Evolutionary conservation across 2,797 vertebrate species (phyloP).

Genomic region (Trichosurus vulpecula): DNA sequence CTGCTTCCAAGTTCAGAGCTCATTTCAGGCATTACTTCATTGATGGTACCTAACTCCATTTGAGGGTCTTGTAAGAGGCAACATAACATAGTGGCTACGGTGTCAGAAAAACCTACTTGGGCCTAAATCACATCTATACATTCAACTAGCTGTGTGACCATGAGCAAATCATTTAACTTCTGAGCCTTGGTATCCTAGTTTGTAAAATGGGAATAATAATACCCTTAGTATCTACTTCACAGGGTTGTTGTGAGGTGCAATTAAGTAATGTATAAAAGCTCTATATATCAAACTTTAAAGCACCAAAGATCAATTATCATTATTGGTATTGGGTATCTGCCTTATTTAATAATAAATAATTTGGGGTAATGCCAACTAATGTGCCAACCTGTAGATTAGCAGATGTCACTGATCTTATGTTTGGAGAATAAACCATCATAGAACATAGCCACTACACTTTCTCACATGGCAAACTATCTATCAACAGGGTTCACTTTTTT

Average conservation of each 20-base stretch:
- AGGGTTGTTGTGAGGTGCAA: background rate
- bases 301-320: background rate
- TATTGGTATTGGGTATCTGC: background rate
- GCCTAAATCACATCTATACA: background rate
- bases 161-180: background rate
- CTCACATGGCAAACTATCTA: background rate
- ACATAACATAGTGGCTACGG: background rate
- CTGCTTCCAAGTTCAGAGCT: background rate
- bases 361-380: background rate
- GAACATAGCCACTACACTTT: background rate
- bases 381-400: background rate
- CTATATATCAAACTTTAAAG: background rate
- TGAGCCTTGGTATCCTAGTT: background rate
- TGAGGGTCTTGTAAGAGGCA: background rate
- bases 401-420: background rate
- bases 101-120: background rate
- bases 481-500: background rate
- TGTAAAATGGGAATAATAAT: background rate
- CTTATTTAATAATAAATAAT: background rate
- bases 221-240: background rate
- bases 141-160: background rate
- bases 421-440: background rate
- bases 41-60: background rate
- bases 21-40: background rate
- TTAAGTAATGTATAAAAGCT: background rate